Percentiles rank a stretch among this genome's conserved stretches.
These are phyloP conservation scores for Etia nguti DNA, from an alignment of 2,113 vertebrate genomes.

Conservation along the genomic window DNA sequence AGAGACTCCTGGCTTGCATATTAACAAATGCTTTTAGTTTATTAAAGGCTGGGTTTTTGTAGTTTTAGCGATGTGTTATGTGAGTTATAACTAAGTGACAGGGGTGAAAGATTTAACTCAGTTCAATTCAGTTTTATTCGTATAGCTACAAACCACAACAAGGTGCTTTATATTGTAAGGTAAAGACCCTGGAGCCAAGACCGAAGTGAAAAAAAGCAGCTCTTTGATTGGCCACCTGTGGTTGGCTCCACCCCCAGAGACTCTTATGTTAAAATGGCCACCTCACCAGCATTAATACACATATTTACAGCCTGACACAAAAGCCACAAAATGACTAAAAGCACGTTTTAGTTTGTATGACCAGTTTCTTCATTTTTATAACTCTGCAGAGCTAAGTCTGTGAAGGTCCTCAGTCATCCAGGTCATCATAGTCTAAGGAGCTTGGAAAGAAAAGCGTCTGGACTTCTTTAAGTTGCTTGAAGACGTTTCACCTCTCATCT, in stretches of 20 bases:
- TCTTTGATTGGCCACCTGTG: not conserved
- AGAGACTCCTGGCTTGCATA: not conserved
- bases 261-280: not conserved
- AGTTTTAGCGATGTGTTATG: not conserved
- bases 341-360: not conserved
- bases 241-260: not conserved
- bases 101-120: not conserved
- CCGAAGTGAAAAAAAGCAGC: not conserved
- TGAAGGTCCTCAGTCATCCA: not conserved
- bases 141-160: not conserved
- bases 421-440: not conserved
- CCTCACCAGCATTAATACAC: not conserved
- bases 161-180: accelerated
- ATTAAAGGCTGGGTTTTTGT: not conserved
- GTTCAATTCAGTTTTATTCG: accelerated
- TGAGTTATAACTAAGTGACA: not conserved
- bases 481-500: no score
- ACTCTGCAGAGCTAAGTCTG: not conserved
- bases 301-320: not conserved
- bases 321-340: not conserved
- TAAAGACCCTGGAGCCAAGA: not conserved
- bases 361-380: not conserved
- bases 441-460: no score
- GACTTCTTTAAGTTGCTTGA: no score
- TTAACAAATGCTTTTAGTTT: not conserved